Percentiles rank a stretch among this genome's conserved stretches.
phyloP scores from a whole-genome alignment of 2,888 invertebrate genomes.

The Cataglyphis cursor region DNA sequence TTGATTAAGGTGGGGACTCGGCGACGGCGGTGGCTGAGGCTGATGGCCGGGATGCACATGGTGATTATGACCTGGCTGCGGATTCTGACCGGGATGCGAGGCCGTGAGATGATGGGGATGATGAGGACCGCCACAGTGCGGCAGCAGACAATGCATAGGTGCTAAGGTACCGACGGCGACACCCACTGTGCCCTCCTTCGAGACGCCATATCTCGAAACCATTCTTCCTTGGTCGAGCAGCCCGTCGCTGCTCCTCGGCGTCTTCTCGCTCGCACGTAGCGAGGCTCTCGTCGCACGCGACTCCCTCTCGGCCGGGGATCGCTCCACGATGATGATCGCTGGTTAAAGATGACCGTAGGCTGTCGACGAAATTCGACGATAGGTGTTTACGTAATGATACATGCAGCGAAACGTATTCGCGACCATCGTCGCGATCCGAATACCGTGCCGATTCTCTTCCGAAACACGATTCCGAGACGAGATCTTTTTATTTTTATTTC shows the following conservation, averaged over 20 bases:
- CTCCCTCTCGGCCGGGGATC: slow-evolving; percentile 5
- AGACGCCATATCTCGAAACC: slow-evolving; percentile 84
- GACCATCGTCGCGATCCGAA: slow-evolving; percentile 31
- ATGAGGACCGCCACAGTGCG: slow-evolving; percentile 80
- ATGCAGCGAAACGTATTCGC: slow-evolving; percentile 14
- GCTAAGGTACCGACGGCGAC: slow-evolving; percentile 82
- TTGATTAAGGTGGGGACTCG: slow-evolving; percentile 83
- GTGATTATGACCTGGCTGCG: slow-evolving; percentile 80
- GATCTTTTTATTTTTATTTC: not conserved
- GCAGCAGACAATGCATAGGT: slow-evolving; percentile 81
- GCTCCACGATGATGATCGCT: slow-evolving; percentile 4
- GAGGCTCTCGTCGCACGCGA: slow-evolving; percentile 28
- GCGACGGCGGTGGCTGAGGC: slow-evolving; percentile 76
- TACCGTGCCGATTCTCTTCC: not conserved
- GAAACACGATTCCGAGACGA: too few species aligned
- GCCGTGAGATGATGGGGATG: slow-evolving; percentile 82
- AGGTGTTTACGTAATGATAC: slow-evolving; percentile 35
- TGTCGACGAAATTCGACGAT: slow-evolving; percentile 25
- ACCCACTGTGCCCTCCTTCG: slow-evolving; percentile 84
- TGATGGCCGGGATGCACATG: slow-evolving; percentile 83
- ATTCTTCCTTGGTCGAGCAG: slow-evolving; percentile 71
- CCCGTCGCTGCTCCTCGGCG: slow-evolving; percentile 4
- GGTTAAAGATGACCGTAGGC: slow-evolving; percentile 23
- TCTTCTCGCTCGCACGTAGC: slow-evolving; percentile 57
- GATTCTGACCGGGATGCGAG: slow-evolving; percentile 82